Evolutionary conservation across 2,113 vertebrate genomes (phyloP).

Genomic region (Hippocampus zosterae): DNA sequence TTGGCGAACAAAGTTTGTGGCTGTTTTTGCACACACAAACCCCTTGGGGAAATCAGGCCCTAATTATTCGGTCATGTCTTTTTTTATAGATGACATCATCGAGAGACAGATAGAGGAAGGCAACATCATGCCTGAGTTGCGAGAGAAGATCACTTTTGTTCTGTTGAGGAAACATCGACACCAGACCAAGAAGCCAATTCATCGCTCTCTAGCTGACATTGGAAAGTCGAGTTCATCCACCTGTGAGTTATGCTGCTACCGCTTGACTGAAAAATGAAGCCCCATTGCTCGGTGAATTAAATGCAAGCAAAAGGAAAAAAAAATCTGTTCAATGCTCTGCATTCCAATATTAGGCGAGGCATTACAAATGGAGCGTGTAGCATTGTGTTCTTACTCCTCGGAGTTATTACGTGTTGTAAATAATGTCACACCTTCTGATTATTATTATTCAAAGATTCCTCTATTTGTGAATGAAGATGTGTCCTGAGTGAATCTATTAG

Average conservation of each 20-base stretch:
- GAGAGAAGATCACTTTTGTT: constrained; percentile 88
- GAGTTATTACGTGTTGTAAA: not conserved
- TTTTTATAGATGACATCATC: constrained; percentile 82
- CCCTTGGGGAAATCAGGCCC: not conserved
- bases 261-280: not conserved
- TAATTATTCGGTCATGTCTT: not conserved
- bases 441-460: constrained; percentile 11
- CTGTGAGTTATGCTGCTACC: constrained; percentile 69
- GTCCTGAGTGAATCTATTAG: constrained; percentile 36
- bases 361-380: constrained; percentile 6
- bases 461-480: constrained; percentile 23
- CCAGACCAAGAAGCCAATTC: constrained; percentile 97
- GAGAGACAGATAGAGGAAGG: constrained; percentile 88
- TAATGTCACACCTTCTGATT: constrained; percentile 14
- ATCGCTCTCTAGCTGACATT: constrained; percentile 87
- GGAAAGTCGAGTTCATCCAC: constrained; percentile 85
- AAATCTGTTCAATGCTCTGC: not conserved
- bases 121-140: constrained; percentile 80
- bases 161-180: constrained; percentile 92
- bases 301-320: not conserved
- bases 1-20: not conserved
- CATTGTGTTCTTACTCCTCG: not conserved
- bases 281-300: not conserved
- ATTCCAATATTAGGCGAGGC: not conserved
- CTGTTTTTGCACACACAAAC: not conserved